phyloP scores from a whole-genome alignment of 2,888 invertebrate species.

The Chrysomela aeneicollis region DNA sequence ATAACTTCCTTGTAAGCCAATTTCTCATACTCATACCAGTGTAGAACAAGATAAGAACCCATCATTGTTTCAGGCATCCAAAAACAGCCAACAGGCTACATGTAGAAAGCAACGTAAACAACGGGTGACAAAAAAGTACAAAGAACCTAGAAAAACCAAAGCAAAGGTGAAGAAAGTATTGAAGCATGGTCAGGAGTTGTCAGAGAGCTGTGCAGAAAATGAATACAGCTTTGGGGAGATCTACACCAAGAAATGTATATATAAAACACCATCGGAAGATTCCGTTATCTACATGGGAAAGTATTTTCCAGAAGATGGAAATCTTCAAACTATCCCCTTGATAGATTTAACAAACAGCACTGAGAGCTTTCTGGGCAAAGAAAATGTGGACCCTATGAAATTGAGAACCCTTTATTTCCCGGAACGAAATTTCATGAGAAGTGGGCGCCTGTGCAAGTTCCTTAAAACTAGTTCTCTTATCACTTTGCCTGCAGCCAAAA shows the following conservation, averaged over 20 bases:
- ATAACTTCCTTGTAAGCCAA: background rate
- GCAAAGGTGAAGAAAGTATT: constrained; percentile 28
- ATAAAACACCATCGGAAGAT: constrained; percentile 23
- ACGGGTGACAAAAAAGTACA: constrained; percentile 25
- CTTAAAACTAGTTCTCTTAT: constrained; percentile 27
- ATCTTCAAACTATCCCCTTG: constrained; percentile 23
- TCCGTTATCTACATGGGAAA: constrained; percentile 38
- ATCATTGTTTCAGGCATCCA: background rate
- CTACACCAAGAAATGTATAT: constrained; percentile 1
- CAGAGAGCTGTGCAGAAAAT: constrained; percentile 28
- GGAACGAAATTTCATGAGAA: constrained; percentile 25
- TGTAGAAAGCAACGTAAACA: constrained; percentile 22
- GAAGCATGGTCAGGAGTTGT: constrained; percentile 10
- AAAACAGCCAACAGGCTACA: background rate
- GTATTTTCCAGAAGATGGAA: constrained; percentile 18
- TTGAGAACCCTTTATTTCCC: constrained; percentile 34
- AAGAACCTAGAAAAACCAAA: constrained; percentile 25
- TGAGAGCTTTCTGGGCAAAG: background rate
- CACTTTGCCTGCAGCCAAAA: constrained; percentile 26
- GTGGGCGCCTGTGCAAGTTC: constrained; percentile 18
- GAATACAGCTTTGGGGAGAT: constrained; percentile 38
- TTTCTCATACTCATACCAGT: background rate
- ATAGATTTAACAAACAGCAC: constrained; percentile 35
- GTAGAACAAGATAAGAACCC: no score
- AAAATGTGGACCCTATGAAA: constrained; percentile 18